These are phyloP conservation scores for Falco peregrinus DNA, from an alignment of 2,797 vertebrate genomes.

Conservation along the genomic window DNA sequence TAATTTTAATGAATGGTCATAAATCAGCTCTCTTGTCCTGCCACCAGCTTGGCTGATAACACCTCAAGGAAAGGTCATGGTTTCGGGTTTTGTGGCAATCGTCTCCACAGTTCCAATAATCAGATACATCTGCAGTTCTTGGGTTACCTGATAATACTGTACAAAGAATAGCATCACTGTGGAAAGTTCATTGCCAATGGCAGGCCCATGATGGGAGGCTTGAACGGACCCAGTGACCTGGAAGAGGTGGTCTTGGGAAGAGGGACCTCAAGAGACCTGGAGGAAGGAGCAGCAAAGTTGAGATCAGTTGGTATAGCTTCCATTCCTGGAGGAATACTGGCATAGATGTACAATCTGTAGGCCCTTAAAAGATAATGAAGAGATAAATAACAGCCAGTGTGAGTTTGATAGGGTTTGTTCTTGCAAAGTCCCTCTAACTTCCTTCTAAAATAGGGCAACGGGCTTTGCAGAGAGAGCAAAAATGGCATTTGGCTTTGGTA, in stretches of 20 bases:
- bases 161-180: slow-evolving; percentile 19
- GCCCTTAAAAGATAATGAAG: neutral
- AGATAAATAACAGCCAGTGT: neutral
- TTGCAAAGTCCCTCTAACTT: neutral
- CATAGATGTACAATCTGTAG: neutral
- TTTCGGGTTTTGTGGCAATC: slow-evolving; percentile 44
- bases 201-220: neutral
- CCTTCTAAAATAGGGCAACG: neutral
- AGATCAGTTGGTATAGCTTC: neutral
- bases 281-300: neutral
- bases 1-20: neutral
- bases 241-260: neutral
- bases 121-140: slow-evolving; percentile 22
- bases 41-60: slow-evolving; percentile 5
- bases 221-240: neutral
- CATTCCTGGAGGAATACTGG: neutral
- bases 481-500: neutral
- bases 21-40: slow-evolving; percentile 15
- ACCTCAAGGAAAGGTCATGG: slow-evolving; percentile 21
- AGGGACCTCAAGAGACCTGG: neutral
- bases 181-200: neutral
- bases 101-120: neutral
- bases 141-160: slow-evolving; percentile 18
- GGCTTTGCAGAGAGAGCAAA: neutral
- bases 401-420: neutral